These are phyloP conservation scores for Macropus fuliginosus DNA, from an alignment of 2,797 vertebrate species.

Conservation along the genomic window DNA sequence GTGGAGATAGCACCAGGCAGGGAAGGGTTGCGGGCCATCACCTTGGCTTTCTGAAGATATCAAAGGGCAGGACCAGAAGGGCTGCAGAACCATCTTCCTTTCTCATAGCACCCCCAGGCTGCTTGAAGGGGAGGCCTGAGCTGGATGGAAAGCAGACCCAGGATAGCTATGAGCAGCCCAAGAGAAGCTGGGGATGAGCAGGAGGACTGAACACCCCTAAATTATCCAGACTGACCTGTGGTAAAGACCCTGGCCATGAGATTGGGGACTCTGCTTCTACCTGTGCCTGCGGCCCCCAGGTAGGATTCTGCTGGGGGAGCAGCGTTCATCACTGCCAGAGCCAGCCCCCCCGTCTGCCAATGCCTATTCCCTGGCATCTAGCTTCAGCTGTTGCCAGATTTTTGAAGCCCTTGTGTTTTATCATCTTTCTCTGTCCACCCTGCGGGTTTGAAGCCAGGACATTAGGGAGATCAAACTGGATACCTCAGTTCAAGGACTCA, in stretches of 20 bases:
- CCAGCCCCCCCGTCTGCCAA: neutral
- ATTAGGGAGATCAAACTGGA: neutral
- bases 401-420: neutral
- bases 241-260: too few relatives aligned
- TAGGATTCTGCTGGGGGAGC: too few relatives aligned
- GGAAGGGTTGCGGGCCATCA: too few relatives aligned
- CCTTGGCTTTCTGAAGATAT: too few relatives aligned
- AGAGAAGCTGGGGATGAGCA: neutral
- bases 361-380: neutral
- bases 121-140: neutral
- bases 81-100: neutral
- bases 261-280: too few relatives aligned
- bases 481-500: too few relatives aligned
- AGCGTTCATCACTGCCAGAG: neutral
- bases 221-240: too few relatives aligned
- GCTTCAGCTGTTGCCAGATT: neutral
- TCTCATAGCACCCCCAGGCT: neutral
- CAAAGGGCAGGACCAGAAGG: too few relatives aligned
- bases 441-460: neutral
- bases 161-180: neutral
- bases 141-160: neutral
- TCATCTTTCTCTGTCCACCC: neutral
- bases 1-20: too few relatives aligned
- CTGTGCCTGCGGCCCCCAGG: too few relatives aligned
- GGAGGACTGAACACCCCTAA: neutral